Conservation (phyloP, 2,113 vertebrate species). For the Cardinalis cardinalis region DNA sequence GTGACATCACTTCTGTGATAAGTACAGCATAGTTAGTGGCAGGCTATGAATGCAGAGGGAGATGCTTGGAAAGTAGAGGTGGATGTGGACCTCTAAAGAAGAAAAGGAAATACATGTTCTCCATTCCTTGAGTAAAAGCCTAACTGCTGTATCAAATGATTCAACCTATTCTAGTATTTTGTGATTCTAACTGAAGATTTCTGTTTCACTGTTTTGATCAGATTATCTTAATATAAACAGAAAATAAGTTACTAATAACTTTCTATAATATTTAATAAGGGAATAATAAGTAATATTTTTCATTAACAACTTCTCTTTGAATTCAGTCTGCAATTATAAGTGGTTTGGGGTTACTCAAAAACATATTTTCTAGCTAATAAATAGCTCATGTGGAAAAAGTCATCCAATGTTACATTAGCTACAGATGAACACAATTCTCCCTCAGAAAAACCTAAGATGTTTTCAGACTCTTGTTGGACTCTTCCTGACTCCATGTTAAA, state of each 20-base stretch:
- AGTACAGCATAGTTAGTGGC: neutral
- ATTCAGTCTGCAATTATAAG: neutral
- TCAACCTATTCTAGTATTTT: neutral
- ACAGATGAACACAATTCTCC: neutral
- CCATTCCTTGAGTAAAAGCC: neutral
- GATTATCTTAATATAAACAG: neutral
- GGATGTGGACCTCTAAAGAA: neutral
- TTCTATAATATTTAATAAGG: neutral
- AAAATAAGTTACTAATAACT: neutral
- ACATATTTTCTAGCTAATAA: neutral
- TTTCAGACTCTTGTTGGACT: neutral
- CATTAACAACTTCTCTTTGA: neutral
- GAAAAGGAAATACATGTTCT: neutral
- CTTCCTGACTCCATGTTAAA: neutral
- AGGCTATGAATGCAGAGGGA: neutral
- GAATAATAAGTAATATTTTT: neutral
- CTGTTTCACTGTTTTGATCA: neutral
- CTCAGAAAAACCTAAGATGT: neutral
- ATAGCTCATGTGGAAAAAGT: neutral
- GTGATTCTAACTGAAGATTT: neutral
- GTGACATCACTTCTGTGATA: neutral
- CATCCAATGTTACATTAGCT: neutral
- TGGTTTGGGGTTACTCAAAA: neutral
- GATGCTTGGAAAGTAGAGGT: neutral
- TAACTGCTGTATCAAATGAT: neutral